Evolutionary conservation across 2,888 invertebrate genomes (phyloP), one percentile per base, ranked within the genome.

Genomic region (Pseudococcus viburni): DNA sequence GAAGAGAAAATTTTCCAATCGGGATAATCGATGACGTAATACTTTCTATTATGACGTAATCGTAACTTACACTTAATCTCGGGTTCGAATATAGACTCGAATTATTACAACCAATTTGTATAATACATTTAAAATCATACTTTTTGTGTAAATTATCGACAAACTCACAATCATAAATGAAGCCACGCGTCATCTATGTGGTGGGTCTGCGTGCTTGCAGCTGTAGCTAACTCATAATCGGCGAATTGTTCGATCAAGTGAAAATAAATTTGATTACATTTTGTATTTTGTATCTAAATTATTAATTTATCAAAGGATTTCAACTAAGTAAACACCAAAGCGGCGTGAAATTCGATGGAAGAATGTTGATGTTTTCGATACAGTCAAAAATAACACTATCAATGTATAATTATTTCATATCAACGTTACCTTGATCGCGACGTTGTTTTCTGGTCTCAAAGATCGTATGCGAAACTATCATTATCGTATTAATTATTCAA

Each of bases 21-120:
- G n/a, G 42, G 17, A 8, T 59, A 42, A 80, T 42, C 26, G 26
- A 68, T 68, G 80, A 80, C 42, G 80, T 42, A 80, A 80, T 80
- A 80, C 42, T 42, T 39, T 80, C 80, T 42, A 5, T 26, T 17
- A 17, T 83, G 46, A 83, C 19, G 77, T 39, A 83, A 83, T 39
- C 12, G 3, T 83, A 46, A 19, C 12, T 83, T 15, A 64, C 5
- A 22, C 22, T 3, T 11, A 64, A 7, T 22, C 9, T 19, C 64
- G 15, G 22, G 12, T 19, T 64, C 3, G 64, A 59, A 64, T 64
- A 12, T 9, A 8, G 22, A 64, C 19, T 22, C 6, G 11, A 12
- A 64, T 22, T 22, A 64, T 64, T 11, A 46, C 5, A 22, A 2
- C 22, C 22, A 15, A 22, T 64, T 12, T 64, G 22, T 5, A 64